Base-by-base conservation (phyloP, 2,113 vertebrate species). In the Delphinapterus leucas region DNA sequence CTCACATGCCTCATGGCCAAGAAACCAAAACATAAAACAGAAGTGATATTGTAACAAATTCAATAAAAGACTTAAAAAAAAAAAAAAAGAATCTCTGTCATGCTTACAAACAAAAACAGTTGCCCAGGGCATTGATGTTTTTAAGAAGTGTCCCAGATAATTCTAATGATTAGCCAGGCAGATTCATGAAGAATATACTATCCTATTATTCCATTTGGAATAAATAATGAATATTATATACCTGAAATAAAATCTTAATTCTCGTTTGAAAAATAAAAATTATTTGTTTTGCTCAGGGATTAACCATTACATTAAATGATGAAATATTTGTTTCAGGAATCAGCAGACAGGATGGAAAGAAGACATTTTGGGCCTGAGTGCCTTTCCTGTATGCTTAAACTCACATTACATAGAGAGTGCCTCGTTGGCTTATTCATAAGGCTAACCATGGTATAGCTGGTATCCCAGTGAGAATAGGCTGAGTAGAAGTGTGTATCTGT, bases 161-260 rank as follows among this genome's bases (percentile, higher is more conserved):
- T 92, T 96, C 87, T 92, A 74, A 77, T 60, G 31, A 49, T 91
- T 86, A 96, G 47, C 28, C 31, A 71, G 38, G 36, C 17, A 94
- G 47, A 96, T 60, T 88, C 38, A 60, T 20, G 73, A 88, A 88
- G 13, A 65, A 82, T 33, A 79, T 58, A 60, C 15, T 86, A 49
- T 77, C 44, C 28, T 84, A 79, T 74, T 60, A 74, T 76, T 89
- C 31, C 47, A 90, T 67, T 88, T 85, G 28, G 55, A 96, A 92
- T 47, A 95, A 96, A 97, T 61, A 95, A 80, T 95, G 65, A 86
- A 31, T 73, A 83, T 31, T 85, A 15, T 76, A 82, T 65, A 73
- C 28, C 21, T 88, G 8, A 91, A 94, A 90, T 95, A 93, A 96
- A 95, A 92, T 61, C 1, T 49, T 76, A 84, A 38, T 82, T 87